These are phyloP conservation scores for Drosophila sulfurigaster DNA, from an alignment of 1,140 invertebrate genomes.

Conservation along the genomic window DNA sequence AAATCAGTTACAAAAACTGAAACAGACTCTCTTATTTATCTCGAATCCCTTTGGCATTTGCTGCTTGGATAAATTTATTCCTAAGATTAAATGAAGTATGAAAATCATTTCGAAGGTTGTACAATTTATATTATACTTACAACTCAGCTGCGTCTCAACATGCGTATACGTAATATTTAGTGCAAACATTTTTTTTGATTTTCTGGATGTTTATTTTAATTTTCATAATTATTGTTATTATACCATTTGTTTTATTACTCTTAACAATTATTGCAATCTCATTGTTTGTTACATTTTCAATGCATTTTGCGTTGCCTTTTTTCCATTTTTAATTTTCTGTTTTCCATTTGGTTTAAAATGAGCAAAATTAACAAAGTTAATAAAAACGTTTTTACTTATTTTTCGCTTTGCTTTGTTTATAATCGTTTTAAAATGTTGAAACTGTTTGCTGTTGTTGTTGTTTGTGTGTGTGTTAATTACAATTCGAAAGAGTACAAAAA, in stretches of 20 bases:
- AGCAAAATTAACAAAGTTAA: slow-evolving; percentile 45
- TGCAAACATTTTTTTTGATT: slow-evolving; percentile 1
- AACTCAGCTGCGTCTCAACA: no score
- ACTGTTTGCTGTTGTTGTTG: slow-evolving; percentile 14
- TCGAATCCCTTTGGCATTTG: neutral
- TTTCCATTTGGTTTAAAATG: slow-evolving; percentile 32
- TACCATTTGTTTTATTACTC: slow-evolving; percentile 30
- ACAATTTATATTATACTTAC: no score
- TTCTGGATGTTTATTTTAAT: slow-evolving; percentile 22
- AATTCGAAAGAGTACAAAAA: slow-evolving; percentile 38
- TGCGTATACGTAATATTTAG: neutral
- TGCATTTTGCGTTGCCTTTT: slow-evolving; percentile 40
- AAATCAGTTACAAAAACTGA: neutral
- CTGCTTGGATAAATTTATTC: no score
- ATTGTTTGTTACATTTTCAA: slow-evolving; percentile 55
- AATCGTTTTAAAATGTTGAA: slow-evolving; percentile 28
- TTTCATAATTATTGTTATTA: slow-evolving; percentile 35
- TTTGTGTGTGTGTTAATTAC: slow-evolving; percentile 10
- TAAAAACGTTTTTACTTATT: slow-evolving; percentile 34
- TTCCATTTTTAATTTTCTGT: slow-evolving; percentile 12
- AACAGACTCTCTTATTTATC: neutral
- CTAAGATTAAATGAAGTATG: no score
- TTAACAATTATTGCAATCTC: slow-evolving; percentile 53
- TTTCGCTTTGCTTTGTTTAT: neutral
- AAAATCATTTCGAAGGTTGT: no score